These are phyloP conservation scores for Bilobella aurantiaca DNA, from an alignment of 1,140 invertebrate genomes.

Conservation along the genomic window DNA sequence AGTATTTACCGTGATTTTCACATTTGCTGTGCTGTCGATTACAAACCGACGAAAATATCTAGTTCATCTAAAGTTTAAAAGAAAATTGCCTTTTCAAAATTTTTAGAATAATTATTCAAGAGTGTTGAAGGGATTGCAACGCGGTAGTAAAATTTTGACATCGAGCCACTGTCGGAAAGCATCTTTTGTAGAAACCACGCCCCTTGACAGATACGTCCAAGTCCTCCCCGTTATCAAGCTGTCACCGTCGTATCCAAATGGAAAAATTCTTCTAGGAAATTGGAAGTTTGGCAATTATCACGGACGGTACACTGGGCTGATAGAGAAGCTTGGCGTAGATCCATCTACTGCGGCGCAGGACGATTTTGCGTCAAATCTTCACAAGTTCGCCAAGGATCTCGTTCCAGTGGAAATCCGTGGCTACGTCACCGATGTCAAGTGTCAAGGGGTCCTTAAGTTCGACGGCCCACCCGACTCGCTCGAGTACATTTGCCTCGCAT, in stretches of 20 bases:
- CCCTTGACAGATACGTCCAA: background rate
- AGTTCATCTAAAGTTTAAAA: no score
- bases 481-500: background rate
- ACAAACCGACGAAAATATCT: no score
- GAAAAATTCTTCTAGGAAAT: background rate
- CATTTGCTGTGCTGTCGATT: no score
- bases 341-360: no score
- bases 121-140: background rate
- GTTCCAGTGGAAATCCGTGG: constrained; percentile 3
- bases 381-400: background rate
- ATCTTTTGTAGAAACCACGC: background rate
- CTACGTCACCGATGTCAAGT: background rate
- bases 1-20: no score
- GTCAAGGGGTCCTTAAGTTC: background rate
- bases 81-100: background rate
- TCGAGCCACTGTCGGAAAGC: background rate
- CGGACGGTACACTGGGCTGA: constrained; percentile 4
- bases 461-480: background rate
- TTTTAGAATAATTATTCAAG: background rate
- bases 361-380: no score
- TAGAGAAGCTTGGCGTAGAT: background rate
- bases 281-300: background rate
- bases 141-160: background rate
- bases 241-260: background rate
- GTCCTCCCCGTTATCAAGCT: background rate